Evolutionary conservation across 2,113 vertebrate species (phyloP).

Genomic region (Triplophysa dalaica): DNA sequence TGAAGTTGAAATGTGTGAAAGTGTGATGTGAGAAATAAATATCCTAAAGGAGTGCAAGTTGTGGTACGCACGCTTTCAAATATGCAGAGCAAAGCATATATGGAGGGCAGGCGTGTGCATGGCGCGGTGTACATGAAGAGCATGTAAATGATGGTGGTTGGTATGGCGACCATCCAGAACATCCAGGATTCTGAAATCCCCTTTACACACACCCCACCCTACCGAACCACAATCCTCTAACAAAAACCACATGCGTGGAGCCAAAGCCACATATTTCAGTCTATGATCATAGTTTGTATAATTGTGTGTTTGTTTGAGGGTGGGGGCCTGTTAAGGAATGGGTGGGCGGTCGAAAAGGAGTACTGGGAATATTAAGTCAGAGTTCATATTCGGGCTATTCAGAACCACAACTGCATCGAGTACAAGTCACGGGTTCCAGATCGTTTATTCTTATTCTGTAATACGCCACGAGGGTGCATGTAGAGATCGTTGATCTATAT

Average conservation of each 20-base stretch:
- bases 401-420: not conserved
- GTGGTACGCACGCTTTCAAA: slow-evolving; percentile 14
- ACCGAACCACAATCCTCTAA: slow-evolving; percentile 49
- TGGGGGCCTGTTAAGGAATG: not conserved
- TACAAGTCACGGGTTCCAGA: not conserved
- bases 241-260: slow-evolving; percentile 60
- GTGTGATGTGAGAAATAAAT: slow-evolving; percentile 13
- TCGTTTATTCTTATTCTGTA: not conserved
- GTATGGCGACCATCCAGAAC: slow-evolving; percentile 54
- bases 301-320: not conserved
- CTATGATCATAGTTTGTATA: slow-evolving; percentile 10
- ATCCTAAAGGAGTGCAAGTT: slow-evolving; percentile 6
- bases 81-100: slow-evolving; percentile 25
- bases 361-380: slow-evolving; percentile 28
- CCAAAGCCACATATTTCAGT: slow-evolving; percentile 26
- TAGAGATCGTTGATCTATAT: slow-evolving; percentile 8
- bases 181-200: slow-evolving; percentile 55
- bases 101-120: slow-evolving; percentile 34
- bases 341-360: not conserved
- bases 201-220: slow-evolving; percentile 44
- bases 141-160: slow-evolving; percentile 54
- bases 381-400: not conserved
- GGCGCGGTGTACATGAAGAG: slow-evolving; percentile 30
- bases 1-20: not conserved
- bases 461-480: not conserved